Percentiles rank a stretch among this genome's conserved stretches.
phyloP scores from a whole-genome alignment of 53 echinoderm and acorn worm genomes.

The Holothuria scabra region DNA sequence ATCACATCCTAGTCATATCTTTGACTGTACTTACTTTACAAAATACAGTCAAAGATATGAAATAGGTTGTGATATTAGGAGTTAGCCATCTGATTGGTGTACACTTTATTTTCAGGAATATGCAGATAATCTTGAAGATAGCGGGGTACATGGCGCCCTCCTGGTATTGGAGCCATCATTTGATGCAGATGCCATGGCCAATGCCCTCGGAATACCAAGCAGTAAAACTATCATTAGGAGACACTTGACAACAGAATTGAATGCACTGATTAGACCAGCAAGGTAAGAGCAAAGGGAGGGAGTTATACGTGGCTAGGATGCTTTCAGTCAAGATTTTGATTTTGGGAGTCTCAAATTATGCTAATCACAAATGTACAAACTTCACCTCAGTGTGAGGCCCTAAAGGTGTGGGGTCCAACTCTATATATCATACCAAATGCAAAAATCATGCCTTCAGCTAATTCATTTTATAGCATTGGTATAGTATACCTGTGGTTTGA shows the following conservation, averaged over 20 bases:
- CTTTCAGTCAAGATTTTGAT: no score
- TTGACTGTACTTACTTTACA: neutral
- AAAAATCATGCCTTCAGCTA: no score
- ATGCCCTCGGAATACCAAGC: constrained; percentile 89
- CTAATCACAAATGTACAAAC: no score
- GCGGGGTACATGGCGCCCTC: constrained; percentile 95
- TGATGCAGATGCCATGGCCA: constrained; percentile 93
- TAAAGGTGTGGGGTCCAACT: no score
- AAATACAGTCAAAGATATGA: neutral
- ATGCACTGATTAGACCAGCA: constrained; percentile 84
- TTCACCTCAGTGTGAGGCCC: no score
- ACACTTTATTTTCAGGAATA: constrained; percentile 69
- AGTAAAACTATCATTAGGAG: constrained; percentile 94
- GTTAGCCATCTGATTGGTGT: neutral
- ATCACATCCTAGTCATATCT: no score
- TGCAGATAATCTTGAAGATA: constrained; percentile 90
- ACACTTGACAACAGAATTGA: constrained; percentile 89
- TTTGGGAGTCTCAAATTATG: no score
- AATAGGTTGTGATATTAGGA: neutral
- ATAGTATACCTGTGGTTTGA: no score
- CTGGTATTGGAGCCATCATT: constrained; percentile 95
- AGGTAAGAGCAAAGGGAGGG: constrained; percentile 59
- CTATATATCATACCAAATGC: no score
- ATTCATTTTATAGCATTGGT: no score
- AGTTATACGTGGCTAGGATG: no score